Base-by-base conservation (phyloP, 2,113 vertebrate genomes). In the Laticauda laticaudata region DNA sequence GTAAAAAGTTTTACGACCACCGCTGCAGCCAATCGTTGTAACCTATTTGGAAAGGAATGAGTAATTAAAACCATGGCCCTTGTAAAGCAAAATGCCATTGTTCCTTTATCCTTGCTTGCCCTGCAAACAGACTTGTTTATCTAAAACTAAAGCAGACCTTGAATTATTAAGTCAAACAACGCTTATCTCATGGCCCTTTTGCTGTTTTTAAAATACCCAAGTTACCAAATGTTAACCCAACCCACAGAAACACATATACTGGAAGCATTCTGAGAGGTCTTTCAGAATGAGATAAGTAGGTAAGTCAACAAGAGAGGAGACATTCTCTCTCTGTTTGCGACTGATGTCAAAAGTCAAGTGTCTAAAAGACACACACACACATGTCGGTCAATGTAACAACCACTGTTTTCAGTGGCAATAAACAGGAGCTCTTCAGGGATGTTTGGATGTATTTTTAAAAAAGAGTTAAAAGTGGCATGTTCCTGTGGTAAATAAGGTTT, bases 281-380 rank as follows among this genome's bases (percentile, higher is more conserved):
- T 87, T 86, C 29, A 94, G 95, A 95, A 92, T 93, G 94, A 95
- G 91, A 96, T 61, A 93, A 90, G 56, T 55, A n/a, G 45, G 85
- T 96, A 93, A 93, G 81, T 93, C 24, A 54, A 93, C 89, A 90
- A 59, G 86, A 94, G 92, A 91, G 92, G 26, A 85, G 86, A 94
- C 91, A 88, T 94, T 92, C 93, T 95, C 18, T 18, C 0, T 93
- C 64, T 94, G 75, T 95, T 96, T 96, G 95, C 92, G 88, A 93
- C 91, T 93, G 87, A 91, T 95, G 92, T 93, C 93, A 93, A 94
- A 97, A 96, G 91, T 96, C 95, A 95, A 96, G 95, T 91, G 88
- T 93, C 95, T 95, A 88, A 91, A 92, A 93, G 56, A 90, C 85
- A 90, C 26, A 48, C 39, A 90, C 24, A n/a, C 48, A 93, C 93